Base-by-base conservation (phyloP, 2,113 vertebrate genomes). In the Scomber japonicus region DNA sequence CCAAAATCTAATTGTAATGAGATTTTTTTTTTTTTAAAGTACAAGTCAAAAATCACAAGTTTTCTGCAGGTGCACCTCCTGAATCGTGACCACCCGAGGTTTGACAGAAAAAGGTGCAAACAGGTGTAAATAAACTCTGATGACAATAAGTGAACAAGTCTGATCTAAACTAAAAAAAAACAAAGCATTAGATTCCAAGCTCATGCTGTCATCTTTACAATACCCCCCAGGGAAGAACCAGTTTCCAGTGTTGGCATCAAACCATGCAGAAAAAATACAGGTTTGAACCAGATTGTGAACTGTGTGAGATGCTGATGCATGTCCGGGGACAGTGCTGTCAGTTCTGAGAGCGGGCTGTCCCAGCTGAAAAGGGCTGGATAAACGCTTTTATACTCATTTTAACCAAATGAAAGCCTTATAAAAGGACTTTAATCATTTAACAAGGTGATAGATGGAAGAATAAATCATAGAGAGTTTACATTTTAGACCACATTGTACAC, bases 211-310 rank as follows among this genome's bases (percentile, higher is more conserved):
- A 56, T 51, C 6, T 40, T 73, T 44, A 59, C 14, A 65, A 71
- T 48, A 59, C 7, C 67, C 57, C 73, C 0, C 17, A 75, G 79
- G 78, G 51, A 59, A 19, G 54, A 65, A 68, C 13, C 74, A 82
- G 59, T 70, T 63, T 62, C 61, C 49, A 74, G 75, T 48, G 71
- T 63, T 75, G 69, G 72, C 78, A 82, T 74, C 82, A 86, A 64
- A 81, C 56, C 82, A 91, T 74, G 83, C 81, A 63, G 0, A 83
- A 87, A 87, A 79, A 90, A 87, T 56, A 84, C 90, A 93, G 92
- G 89, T 91, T 92, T 67, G 69, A 94, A 84, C 90, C 85, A 93
- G 83, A 92, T 86, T 89, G 83, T 71, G 84, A 80, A 80, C 56
- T 14, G 73, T 79, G 68, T 68, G 73, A 88, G 81, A 85, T 90